A percentile compares a stretch with the other conserved stretches of the same genome.
These are phyloP conservation scores for Melipona beecheii DNA, from an alignment of 2,888 invertebrate genomes.

Conservation along the genomic window DNA sequence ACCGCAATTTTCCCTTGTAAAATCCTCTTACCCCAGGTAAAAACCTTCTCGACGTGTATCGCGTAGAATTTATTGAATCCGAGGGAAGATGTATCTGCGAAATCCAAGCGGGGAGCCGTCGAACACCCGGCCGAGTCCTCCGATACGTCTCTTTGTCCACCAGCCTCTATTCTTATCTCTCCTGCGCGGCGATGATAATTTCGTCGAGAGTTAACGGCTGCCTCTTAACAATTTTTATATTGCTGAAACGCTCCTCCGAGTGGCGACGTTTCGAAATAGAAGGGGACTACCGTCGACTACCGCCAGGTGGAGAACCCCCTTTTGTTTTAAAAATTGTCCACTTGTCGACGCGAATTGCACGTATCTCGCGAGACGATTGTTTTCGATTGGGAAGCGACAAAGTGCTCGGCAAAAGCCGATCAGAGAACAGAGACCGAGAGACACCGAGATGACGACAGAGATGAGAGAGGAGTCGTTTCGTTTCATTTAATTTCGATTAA, in stretches of 20 bases:
- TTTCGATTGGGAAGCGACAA: too few species aligned
- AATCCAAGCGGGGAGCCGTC: not conserved
- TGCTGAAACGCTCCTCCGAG: not conserved
- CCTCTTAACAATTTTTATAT: not conserved
- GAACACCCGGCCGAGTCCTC: not conserved
- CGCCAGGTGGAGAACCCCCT: too few species aligned
- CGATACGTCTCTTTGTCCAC: not conserved
- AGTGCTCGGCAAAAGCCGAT: too few species aligned
- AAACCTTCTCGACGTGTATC: not conserved
- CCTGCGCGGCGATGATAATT: fast-evolving
- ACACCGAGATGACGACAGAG: not conserved
- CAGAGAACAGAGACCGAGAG: not conserved
- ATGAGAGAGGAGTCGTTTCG: not conserved
- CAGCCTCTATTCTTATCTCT: not conserved
- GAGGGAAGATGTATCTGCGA: too few species aligned
- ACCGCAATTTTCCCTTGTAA: not conserved
- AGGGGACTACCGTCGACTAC: too few species aligned
- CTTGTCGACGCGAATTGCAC: too few species aligned
- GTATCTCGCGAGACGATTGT: too few species aligned
- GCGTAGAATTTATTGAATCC: not conserved
- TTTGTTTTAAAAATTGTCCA: too few species aligned
- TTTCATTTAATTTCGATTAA: conserved; percentile 24
- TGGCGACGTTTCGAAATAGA: too few species aligned
- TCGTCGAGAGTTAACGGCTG: not conserved
- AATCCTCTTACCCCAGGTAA: conserved; percentile 5